A percentile compares a stretch with the other conserved stretches of the same genome.
phyloP scores from a whole-genome alignment of 2,113 vertebrate genomes.

The Bubo blakistoni region DNA sequence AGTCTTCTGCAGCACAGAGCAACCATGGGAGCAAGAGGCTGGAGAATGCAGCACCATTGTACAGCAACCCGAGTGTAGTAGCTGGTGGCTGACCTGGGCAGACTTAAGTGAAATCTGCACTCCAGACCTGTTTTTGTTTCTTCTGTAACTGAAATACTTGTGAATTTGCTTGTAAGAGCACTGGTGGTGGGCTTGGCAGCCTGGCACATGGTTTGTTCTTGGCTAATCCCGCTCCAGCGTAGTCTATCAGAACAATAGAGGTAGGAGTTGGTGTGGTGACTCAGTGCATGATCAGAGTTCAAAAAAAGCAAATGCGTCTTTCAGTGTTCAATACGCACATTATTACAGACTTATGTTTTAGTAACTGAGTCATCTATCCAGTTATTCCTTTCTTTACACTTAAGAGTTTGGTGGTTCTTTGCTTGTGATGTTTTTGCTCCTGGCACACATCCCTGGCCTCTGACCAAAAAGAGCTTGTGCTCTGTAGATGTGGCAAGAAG shows the following conservation, averaged over 20 bases:
- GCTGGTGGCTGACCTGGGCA: background rate
- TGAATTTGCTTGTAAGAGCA: background rate
- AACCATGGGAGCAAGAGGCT: background rate
- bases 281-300: slow-evolving; percentile 37
- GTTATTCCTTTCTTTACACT: slow-evolving; percentile 13
- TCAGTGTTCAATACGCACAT: background rate
- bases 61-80: background rate
- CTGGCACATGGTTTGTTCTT: background rate
- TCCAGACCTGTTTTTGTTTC: background rate
- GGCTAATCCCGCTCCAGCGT: background rate
- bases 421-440: slow-evolving; percentile 45
- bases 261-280: slow-evolving; percentile 37
- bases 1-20: background rate
- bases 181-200: background rate
- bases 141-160: background rate
- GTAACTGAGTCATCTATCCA: slow-evolving; percentile 13
- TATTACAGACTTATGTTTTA: background rate
- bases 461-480: slow-evolving; percentile 8
- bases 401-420: background rate
- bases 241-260: background rate
- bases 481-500: slow-evolving; percentile 50
- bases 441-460: slow-evolving; percentile 45
- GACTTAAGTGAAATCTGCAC: background rate
- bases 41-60: background rate
- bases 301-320: slow-evolving; percentile 23